These are phyloP conservation scores for Drosophila dives DNA, from an alignment of 2,888 invertebrate genomes.

Conservation along the genomic window DNA sequence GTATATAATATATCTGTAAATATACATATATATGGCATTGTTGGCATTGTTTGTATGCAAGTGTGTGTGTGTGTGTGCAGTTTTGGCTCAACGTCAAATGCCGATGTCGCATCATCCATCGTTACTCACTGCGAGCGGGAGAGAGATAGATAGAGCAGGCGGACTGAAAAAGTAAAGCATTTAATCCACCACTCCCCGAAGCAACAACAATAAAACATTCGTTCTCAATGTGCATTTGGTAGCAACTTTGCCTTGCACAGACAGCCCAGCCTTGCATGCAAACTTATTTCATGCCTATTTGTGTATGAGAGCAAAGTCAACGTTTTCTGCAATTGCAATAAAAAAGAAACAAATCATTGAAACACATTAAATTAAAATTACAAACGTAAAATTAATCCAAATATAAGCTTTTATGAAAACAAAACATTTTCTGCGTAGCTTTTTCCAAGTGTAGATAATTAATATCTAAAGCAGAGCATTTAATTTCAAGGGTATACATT, in stretches of 20 bases:
- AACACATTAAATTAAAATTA: not conserved
- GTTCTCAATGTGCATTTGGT: constrained; percentile 1
- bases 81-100: constrained; percentile 30
- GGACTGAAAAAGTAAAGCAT: constrained; percentile 2
- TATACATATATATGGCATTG: constrained; percentile 8
- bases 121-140: constrained; percentile 6
- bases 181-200: constrained; percentile 22
- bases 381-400: not conserved
- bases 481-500: constrained; percentile 21
- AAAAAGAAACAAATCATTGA: not conserved
- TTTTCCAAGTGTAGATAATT: not conserved
- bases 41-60: not conserved
- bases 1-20: constrained; percentile 7
- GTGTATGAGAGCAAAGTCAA: not conserved
- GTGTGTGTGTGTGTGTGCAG: constrained; percentile 6
- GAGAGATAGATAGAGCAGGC: not conserved
- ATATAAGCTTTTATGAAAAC: not conserved
- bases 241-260: not conserved
- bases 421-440: not conserved
- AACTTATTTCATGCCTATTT: not conserved
- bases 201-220: constrained; percentile 1
- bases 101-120: constrained; percentile 9
- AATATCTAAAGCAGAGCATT: not conserved
- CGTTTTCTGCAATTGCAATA: not conserved
- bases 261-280: not conserved